Evolutionary conservation across 2,113 vertebrate species (phyloP).

Genomic region (Anoura caudifer): DNA sequence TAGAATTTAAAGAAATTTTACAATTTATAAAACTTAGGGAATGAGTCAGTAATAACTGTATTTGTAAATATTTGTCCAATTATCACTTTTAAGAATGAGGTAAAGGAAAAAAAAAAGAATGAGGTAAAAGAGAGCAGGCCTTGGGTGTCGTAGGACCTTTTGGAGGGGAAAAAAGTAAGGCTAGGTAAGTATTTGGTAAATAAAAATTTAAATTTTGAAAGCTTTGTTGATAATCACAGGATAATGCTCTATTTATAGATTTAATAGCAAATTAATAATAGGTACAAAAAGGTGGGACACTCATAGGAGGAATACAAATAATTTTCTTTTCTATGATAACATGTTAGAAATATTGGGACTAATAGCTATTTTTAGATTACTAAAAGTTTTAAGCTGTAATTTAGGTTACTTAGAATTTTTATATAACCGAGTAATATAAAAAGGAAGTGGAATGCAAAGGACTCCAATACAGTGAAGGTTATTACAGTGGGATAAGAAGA

Average conservation of each 20-base stretch:
- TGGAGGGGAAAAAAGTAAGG: background rate
- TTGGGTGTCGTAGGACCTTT: background rate
- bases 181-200: slow-evolving; percentile 33
- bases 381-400: background rate
- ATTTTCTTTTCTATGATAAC: background rate
- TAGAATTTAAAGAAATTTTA: slow-evolving; percentile 29
- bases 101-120: background rate
- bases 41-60: background rate
- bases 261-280: background rate
- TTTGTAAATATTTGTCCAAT: slow-evolving; percentile 5
- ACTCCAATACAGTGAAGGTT: background rate
- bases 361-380: background rate
- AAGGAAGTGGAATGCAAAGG: background rate
- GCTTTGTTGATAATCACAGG: background rate
- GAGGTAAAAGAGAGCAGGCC: background rate
- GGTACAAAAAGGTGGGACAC: background rate
- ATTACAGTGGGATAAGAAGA: background rate
- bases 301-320: background rate
- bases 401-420: background rate
- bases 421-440: background rate
- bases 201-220: slow-evolving; percentile 42
- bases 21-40: background rate
- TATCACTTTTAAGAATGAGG: background rate
- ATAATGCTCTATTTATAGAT: background rate
- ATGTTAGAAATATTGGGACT: background rate